phyloP scores from a whole-genome alignment of 2,113 vertebrate species.

The Saccopteryx leptura region DNA sequence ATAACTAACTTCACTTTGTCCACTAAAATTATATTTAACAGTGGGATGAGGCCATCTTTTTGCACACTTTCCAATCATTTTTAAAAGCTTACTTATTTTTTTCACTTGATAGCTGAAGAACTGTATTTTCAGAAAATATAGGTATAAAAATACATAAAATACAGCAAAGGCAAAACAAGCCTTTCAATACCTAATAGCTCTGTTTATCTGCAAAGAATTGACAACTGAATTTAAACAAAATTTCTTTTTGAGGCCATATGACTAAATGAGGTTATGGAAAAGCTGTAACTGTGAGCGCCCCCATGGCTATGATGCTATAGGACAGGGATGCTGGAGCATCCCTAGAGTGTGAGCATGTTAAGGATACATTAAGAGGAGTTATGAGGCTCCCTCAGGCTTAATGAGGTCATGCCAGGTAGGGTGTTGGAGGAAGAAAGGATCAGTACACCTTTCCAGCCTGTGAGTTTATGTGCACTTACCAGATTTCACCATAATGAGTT shows the following conservation, averaged over 20 bases:
- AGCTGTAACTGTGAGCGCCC: neutral
- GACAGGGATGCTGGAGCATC: neutral
- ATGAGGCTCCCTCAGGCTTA: neutral
- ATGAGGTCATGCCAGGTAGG: neutral
- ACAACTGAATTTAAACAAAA: conserved; percentile 15
- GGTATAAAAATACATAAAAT: neutral
- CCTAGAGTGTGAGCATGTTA: neutral
- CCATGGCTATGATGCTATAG: neutral
- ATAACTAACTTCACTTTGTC: conserved; percentile 12
- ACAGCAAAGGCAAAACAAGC: conserved; percentile 49
- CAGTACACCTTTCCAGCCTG: neutral
- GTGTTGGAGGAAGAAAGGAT: neutral
- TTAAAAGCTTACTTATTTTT: neutral
- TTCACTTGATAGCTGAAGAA: conserved; percentile 47
- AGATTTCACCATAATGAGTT: neutral
- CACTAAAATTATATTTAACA: neutral
- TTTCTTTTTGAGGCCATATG: neutral
- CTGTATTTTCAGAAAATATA: conserved; percentile 29
- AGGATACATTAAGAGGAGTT: neutral
- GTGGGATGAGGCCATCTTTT: neutral
- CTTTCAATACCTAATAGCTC: conserved; percentile 31
- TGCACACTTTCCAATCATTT: neutral
- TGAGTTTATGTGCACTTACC: neutral
- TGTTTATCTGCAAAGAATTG: conserved; percentile 46
- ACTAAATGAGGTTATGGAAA: neutral